Evolutionary conservation across 2,797 vertebrate genomes (phyloP).

Genomic region (Ispidina lecontei): DNA sequence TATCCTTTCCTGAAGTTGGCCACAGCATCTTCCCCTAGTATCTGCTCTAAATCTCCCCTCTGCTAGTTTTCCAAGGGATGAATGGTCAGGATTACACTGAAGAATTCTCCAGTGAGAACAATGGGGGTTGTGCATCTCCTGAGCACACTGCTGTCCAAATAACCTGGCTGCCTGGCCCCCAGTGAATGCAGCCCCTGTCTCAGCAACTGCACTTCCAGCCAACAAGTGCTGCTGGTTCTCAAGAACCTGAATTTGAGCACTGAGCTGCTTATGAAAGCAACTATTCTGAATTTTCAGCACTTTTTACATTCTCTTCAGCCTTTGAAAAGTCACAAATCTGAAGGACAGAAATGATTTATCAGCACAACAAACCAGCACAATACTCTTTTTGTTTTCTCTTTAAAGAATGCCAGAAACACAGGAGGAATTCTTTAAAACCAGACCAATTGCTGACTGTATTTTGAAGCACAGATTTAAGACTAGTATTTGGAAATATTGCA

Average conservation of each 20-base stretch:
- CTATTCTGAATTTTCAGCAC: background rate
- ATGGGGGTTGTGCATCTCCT: background rate
- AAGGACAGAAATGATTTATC: background rate
- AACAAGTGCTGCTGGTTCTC: background rate
- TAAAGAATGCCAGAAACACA: background rate
- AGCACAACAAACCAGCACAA: background rate
- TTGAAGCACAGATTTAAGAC: background rate
- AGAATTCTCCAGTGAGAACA: slow-evolving; percentile 15
- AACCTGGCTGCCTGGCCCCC: slow-evolving; percentile 38
- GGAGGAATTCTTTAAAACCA: background rate
- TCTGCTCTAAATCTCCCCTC: background rate
- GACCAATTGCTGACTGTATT: background rate
- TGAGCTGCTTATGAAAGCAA: background rate
- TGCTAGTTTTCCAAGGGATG: background rate
- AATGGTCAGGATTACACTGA: background rate
- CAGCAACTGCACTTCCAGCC: background rate
- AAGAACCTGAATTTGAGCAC: background rate
- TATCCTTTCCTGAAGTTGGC: background rate
- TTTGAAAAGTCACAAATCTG: background rate
- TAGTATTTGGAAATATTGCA: background rate
- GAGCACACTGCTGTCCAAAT: slow-evolving; percentile 20
- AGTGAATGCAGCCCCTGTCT: slow-evolving; percentile 20
- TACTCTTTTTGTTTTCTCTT: background rate
- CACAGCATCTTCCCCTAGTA: background rate
- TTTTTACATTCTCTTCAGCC: background rate